Evolutionary conservation across 2,888 invertebrate genomes (phyloP), one percentile per base, ranked within the genome.

Genomic region (Phortica magna): DNA sequence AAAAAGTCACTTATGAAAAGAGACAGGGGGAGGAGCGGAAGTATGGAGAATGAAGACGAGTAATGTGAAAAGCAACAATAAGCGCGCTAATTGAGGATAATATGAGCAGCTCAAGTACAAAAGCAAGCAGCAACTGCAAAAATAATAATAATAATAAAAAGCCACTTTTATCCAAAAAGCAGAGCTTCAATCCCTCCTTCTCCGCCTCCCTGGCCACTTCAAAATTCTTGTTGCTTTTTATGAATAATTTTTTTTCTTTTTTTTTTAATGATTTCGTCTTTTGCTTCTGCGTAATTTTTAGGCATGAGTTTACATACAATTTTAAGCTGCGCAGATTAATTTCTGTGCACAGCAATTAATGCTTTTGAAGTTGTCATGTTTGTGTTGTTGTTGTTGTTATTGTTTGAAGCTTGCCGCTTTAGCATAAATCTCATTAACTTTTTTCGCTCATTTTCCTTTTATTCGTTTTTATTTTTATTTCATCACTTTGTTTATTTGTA

Each of bases 21-120:
- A 3, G 31, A 31, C n/a, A n/a, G n/a, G n/a, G n/a, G n/a, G n/a
- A n/a, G n/a, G n/a, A n/a, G n/a, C n/a, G n/a, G 48, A 48, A 1
- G 10, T 12, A 48, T 1, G 5, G 48, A 12, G 48, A 48, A 14
- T 48, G 10, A 48, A 48, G 2, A 48, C 0, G 48, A 48, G 7
- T 7, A 2, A 48, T 6, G 48, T 12, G 14, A 14, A 48, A 14
- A 48, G 48, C 53, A 71, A 74, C 87, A 86, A 87, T 88, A 88
- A 85, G 87, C 82, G 87, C 80, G 84, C 85, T 85, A 81, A 87
- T 88, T 86, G 85, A 65, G 76, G 67, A 61, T 75, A 72, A 76
- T 67, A 59, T 73, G 76, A 57, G 65, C 76, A 64, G 9, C 41
- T 73, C 14, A 31, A 73, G 61, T 7, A 22, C n/a, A 55, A 61